phyloP scores from a whole-genome alignment of 2,888 invertebrate genomes.

The Stratiomys singularior region DNA sequence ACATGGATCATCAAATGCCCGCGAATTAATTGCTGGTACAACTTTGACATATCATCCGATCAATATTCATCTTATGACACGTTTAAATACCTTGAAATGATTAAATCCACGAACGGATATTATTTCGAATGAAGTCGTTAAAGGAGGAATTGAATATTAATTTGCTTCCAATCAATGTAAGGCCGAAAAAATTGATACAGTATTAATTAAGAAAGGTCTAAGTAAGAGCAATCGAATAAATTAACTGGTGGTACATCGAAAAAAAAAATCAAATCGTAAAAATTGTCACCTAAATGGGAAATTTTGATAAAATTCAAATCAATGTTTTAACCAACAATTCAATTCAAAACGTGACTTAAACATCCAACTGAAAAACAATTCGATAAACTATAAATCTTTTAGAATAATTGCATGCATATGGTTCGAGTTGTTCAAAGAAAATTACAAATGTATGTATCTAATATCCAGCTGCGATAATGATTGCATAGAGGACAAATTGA shows the following conservation, averaged over 20 bases:
- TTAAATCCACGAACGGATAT: neutral
- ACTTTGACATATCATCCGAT: neutral
- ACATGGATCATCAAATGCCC: neutral
- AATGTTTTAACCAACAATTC: too few species aligned
- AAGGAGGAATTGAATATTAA: too few species aligned
- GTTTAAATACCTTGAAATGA: neutral
- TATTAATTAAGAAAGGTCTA: too few species aligned
- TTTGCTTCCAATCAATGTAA: too few species aligned
- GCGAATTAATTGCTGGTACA: neutral
- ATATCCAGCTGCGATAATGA: neutral
- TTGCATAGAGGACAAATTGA: constrained; percentile 1
- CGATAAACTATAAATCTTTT: neutral
- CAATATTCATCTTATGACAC: neutral
- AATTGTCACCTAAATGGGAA: too few species aligned
- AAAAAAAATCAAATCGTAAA: too few species aligned
- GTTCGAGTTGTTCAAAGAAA: neutral
- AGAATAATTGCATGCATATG: neutral
- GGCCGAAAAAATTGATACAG: too few species aligned
- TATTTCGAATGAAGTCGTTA: too few species aligned
- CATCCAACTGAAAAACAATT: neutral
- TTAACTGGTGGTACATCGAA: too few species aligned
- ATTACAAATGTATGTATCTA: neutral
- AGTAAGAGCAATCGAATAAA: too few species aligned
- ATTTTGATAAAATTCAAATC: neutral
- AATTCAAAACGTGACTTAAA: too few species aligned